Evolutionary conservation across 2,113 vertebrate genomes (phyloP).

Genomic region (Passerina amoena): DNA sequence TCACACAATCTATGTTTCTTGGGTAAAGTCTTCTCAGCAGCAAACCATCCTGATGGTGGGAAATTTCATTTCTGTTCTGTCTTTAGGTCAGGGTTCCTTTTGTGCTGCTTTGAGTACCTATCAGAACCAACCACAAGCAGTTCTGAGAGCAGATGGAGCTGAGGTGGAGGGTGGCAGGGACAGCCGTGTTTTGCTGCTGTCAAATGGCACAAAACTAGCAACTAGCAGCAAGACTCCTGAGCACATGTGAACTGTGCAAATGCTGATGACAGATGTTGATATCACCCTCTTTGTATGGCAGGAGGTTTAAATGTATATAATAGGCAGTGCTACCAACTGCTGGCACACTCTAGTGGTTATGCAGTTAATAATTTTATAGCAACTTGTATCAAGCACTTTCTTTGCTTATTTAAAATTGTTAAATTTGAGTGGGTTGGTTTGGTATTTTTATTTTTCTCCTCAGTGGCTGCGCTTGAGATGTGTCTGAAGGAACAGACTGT

Average conservation of each 20-base stretch:
- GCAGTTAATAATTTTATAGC: not conserved
- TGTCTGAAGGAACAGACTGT: not conserved
- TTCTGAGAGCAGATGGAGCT: not conserved
- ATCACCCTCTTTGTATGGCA: not conserved
- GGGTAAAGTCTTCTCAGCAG: not conserved
- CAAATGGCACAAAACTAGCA: not conserved
- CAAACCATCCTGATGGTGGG: not conserved
- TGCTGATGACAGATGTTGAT: not conserved
- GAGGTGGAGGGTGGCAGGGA: not conserved
- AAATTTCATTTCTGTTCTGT: not conserved
- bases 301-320: not conserved
- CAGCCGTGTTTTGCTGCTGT: not conserved
- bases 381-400: accelerated
- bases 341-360: not conserved
- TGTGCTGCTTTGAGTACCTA: not conserved
- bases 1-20: not conserved
- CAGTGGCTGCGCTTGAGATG: not conserved
- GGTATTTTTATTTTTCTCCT: not conserved
- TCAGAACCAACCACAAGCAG: not conserved
- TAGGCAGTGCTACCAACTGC: not conserved
- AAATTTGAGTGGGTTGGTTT: not conserved
- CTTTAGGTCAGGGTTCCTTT: not conserved
- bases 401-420: not conserved
- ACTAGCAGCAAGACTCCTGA: not conserved
- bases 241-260: accelerated